Base-by-base conservation (phyloP, 2,113 vertebrate species). In the Hippocampus mohnikei region DNA sequence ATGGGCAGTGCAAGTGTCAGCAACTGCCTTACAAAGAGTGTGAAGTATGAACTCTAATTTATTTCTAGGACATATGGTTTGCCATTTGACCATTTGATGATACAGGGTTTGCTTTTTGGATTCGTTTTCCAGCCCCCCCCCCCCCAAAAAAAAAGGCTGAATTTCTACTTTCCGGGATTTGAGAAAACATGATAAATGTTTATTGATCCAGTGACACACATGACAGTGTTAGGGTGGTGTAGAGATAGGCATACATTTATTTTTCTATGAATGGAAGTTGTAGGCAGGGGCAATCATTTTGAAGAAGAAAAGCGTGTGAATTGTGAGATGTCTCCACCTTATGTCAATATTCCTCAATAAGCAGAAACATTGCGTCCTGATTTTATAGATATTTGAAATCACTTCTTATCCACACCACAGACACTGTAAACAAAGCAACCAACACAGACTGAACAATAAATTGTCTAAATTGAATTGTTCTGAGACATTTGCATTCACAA, bases 1-100 rank as follows among this genome's bases (percentile, higher is more conserved):
- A 98, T 1, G 96, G 96, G 95, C 96, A 98, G 93, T 98, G 96
- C 95, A 98, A 98, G 90, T 98, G 96, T 92, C 97, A 98, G 94
- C 97, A 98, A 89, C 95, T 98, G 94, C 96, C 97, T 89, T 98
- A 98, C 84, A 98, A 98, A 94, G 97, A 98, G 95, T 98, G 97
- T 94, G 97, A 98, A 95, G 97, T 98, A 94, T 98, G 94, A 96
- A 94, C 87, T 87, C 82, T 80, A 92, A 92, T 93, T 92, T 92
- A 93, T 92, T 92, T 78, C 78, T 82, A 89, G 84, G 85, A 87
- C 81, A 87, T 87, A 85, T 88, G 89, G 88, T 91, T 91, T 83
- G 80, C 88, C 91, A 92, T 92, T 91, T 88, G 85, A 89, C 89
- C 90, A 90, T 92, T 90, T 92, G 87, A 92, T 69, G 80, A 92